Evolutionary conservation across 1,140 invertebrate species (phyloP).

Genomic region (Probaryconus sp.): DNA sequence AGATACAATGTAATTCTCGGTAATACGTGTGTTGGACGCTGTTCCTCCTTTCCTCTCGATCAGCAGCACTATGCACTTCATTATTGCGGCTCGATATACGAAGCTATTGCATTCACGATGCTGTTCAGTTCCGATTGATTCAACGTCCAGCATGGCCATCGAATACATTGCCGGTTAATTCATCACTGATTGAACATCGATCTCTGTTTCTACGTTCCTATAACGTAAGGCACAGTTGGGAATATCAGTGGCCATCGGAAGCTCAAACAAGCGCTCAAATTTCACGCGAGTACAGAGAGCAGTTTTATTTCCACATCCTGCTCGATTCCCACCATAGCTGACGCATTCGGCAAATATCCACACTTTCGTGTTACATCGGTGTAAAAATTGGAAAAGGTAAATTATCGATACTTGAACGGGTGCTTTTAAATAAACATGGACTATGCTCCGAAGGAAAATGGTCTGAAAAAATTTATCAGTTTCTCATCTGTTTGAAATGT

Average conservation of each 20-base stretch:
- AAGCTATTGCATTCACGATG: constrained; percentile 42
- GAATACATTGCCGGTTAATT: constrained; percentile 60
- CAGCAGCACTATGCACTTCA: constrained; percentile 53
- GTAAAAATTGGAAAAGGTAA: no score
- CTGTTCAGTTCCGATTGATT: constrained; percentile 58
- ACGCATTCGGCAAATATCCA: no score
- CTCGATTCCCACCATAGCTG: no score
- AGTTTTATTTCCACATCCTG: constrained; percentile 37
- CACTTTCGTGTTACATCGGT: no score
- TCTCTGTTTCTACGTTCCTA: constrained; percentile 40
- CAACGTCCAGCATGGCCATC: constrained; percentile 48
- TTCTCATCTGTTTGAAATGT: no score
- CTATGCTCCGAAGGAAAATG: no score
- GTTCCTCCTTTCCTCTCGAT: constrained; percentile 59
- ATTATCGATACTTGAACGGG: no score
- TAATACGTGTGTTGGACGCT: constrained; percentile 27
- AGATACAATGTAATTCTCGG: constrained; percentile 23
- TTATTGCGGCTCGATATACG: constrained; percentile 54
- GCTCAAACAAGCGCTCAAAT: constrained; percentile 31
- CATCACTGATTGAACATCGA: constrained; percentile 61
- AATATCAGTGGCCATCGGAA: constrained; percentile 44
- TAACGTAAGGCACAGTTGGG: constrained; percentile 50
- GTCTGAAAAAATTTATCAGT: no score
- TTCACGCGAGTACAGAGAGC: constrained; percentile 11
- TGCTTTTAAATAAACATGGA: no score